Evolutionary conservation across 2,888 invertebrate genomes (phyloP).

Genomic region (Mythimna lalbum): DNA sequence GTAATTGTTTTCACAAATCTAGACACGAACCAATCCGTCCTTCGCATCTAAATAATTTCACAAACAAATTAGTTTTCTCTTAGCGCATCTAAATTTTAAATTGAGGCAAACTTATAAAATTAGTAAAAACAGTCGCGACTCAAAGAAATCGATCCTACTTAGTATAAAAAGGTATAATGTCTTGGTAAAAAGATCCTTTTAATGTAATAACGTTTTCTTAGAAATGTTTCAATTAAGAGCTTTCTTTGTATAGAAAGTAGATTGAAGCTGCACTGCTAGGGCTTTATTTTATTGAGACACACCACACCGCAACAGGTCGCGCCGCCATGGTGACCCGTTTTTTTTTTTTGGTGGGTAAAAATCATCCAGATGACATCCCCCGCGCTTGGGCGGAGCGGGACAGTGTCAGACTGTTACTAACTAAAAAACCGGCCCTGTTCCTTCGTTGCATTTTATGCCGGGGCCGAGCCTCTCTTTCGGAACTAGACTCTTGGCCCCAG

Average conservation of each 20-base stretch:
- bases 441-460: too few relatives aligned
- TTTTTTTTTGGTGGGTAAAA: too few relatives aligned
- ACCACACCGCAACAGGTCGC: too few relatives aligned
- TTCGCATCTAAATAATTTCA: constrained; percentile 14
- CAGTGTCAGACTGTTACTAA: too few relatives aligned
- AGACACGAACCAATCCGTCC: not conserved
- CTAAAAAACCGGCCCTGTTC: too few relatives aligned
- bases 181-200: not conserved
- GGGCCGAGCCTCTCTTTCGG: too few relatives aligned
- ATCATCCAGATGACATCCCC: too few relatives aligned
- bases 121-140: constrained; percentile 12
- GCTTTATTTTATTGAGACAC: too few relatives aligned
- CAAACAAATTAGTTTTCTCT: not conserved
- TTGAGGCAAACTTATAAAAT: constrained; percentile 11
- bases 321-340: too few relatives aligned
- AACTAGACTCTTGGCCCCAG: too few relatives aligned
- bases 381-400: too few relatives aligned
- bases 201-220: constrained; percentile 24
- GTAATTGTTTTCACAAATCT: constrained; percentile 6
- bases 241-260: constrained; percentile 7
- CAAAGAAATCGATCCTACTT: constrained; percentile 19
- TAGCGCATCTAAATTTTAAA: constrained; percentile 16
- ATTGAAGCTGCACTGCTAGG: constrained; percentile 1
- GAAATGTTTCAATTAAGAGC: constrained; percentile 24
- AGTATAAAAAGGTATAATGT: constrained; percentile 9